Conservation (phyloP, 2,797 vertebrate species). For the Poeciliopsis turneri region DNA sequence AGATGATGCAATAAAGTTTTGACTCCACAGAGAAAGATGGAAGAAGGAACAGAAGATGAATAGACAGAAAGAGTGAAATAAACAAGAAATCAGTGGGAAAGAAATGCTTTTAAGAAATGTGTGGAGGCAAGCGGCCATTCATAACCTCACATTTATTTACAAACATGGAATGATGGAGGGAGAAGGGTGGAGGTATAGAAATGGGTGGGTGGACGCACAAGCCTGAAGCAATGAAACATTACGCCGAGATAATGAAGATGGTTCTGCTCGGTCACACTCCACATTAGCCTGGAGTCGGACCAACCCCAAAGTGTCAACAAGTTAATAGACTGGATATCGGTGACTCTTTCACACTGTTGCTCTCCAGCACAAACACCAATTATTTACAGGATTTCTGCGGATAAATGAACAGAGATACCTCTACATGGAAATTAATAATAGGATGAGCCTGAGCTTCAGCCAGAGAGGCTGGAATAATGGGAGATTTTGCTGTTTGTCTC, state of each 20-base stretch:
- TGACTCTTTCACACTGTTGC: slow-evolving; percentile 70
- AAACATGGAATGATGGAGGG: slow-evolving; percentile 47
- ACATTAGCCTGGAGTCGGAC: slow-evolving; percentile 80
- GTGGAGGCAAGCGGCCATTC: slow-evolving; percentile 29
- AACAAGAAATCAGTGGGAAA: slow-evolving; percentile 45
- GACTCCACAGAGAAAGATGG: slow-evolving; percentile 58
- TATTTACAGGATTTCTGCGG: slow-evolving; percentile 68
- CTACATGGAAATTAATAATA: slow-evolving; percentile 54
- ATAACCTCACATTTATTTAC: slow-evolving; percentile 39
- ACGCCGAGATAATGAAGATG: slow-evolving; percentile 80
- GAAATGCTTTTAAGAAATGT: slow-evolving; percentile 22
- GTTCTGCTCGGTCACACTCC: slow-evolving; percentile 84
- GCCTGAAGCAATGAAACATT: slow-evolving; percentile 79
- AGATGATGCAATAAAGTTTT: slow-evolving; percentile 69
- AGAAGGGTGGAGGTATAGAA: slow-evolving; percentile 45
- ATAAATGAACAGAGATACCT: slow-evolving; percentile 65
- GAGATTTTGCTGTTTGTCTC: not conserved
- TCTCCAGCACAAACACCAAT: slow-evolving; percentile 63
- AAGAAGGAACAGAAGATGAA: slow-evolving; percentile 45
- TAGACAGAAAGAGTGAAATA: slow-evolving; percentile 53
- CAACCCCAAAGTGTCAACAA: slow-evolving; percentile 83
- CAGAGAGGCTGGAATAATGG: slow-evolving; percentile 14
- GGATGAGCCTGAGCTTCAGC: slow-evolving; percentile 29
- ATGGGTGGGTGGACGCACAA: slow-evolving; percentile 60
- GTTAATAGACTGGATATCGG: slow-evolving; percentile 80